These are phyloP conservation scores for Girardinichthys multiradiatus DNA, from an alignment of 2,113 vertebrate species.

Conservation along the genomic window DNA sequence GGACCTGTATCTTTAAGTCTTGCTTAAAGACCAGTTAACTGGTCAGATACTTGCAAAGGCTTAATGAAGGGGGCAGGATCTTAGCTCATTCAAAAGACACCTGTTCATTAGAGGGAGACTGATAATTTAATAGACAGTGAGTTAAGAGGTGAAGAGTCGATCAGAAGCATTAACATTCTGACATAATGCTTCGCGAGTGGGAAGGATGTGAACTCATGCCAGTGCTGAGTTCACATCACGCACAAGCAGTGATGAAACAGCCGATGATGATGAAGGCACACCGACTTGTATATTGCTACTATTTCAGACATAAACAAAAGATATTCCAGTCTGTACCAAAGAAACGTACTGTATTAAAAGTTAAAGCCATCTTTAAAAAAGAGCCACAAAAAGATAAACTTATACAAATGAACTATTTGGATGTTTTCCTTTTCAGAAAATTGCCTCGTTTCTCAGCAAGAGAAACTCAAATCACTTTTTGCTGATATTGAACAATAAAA, in stretches of 20 bases:
- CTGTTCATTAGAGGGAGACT: slow-evolving; percentile 9
- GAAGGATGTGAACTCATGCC: background rate
- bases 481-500: background rate
- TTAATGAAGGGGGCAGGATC: background rate
- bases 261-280: background rate
- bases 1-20: no score
- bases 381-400: background rate
- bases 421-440: no score
- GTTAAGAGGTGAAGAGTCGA: slow-evolving; percentile 23
- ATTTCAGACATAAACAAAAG: background rate
- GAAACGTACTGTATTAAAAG: background rate
- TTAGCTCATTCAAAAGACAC: background rate
- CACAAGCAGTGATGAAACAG: background rate
- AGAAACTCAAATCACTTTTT: no score
- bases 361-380: background rate
- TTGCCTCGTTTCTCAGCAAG: background rate
- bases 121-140: background rate
- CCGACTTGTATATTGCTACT: background rate
- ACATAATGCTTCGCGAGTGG: background rate
- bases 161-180: slow-evolving; percentile 10
- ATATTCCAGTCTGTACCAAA: background rate
- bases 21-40: background rate
- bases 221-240: background rate
- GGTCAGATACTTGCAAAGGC: background rate
- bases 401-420: background rate